Conservation (phyloP, 2,797 vertebrate genomes). For the Enoplosus armatus region DNA sequence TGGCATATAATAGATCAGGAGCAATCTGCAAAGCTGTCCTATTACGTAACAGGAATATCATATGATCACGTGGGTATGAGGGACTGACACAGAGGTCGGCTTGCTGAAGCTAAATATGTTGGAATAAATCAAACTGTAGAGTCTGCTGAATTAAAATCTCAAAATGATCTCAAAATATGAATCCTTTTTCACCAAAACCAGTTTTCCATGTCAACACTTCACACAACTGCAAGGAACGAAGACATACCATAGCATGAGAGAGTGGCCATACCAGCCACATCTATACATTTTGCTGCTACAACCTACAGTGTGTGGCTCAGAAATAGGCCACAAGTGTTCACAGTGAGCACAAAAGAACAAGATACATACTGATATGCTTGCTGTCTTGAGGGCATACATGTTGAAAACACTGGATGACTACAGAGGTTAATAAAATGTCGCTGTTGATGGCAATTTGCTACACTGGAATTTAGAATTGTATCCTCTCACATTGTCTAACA, state of each 20-base stretch:
- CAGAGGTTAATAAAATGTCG: background rate
- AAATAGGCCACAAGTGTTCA: constrained; percentile 19
- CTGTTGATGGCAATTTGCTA: constrained; percentile 1
- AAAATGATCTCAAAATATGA: constrained; percentile 1
- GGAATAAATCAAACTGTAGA: background rate
- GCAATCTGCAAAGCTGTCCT: constrained; percentile 18
- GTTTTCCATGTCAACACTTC: background rate
- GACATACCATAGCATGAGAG: background rate
- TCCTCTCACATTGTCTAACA: background rate
- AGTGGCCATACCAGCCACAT: background rate
- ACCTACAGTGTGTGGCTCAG: constrained; percentile 1
- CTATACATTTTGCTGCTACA: background rate
- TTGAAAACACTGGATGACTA: background rate
- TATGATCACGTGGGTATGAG: constrained; percentile 26
- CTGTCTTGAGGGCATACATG: background rate
- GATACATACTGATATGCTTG: constrained; percentile 11
- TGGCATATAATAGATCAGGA: background rate
- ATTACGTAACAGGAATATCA: constrained; percentile 46
- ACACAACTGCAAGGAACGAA: background rate
- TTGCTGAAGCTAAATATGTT: background rate
- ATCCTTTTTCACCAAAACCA: background rate
- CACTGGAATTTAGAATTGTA: background rate
- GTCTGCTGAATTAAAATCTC: background rate
- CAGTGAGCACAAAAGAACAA: background rate
- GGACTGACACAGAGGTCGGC: constrained; percentile 15